Conservation (phyloP, 2,113 vertebrate genomes). For the Dinomys branickii region DNA sequence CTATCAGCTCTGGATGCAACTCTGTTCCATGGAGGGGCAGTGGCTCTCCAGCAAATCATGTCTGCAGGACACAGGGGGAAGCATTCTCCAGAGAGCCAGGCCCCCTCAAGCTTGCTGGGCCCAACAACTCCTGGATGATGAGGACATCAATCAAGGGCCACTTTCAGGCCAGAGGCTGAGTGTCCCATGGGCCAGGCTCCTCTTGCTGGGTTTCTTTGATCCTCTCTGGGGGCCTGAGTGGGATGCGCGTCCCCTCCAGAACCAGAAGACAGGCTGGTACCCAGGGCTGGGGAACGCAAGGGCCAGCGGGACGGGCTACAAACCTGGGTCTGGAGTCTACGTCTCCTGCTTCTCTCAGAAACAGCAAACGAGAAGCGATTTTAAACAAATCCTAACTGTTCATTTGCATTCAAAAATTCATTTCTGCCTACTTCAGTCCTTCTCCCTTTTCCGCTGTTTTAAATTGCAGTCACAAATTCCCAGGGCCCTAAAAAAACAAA, state of each 20-base stretch:
- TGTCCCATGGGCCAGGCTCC: not conserved
- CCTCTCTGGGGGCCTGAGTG: not conserved
- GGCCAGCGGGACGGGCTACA: not conserved
- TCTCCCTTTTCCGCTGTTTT: not conserved
- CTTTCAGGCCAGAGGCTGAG: not conserved
- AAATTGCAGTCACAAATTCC: conserved; percentile 48
- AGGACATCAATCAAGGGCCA: not conserved
- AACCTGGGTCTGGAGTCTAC: accelerated
- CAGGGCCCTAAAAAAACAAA: not conserved
- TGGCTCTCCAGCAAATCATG: not conserved
- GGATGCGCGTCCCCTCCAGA: not conserved
- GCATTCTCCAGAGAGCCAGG: not conserved
- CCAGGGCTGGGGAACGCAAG: not conserved
- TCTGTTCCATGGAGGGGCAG: accelerated
- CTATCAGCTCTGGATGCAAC: not conserved
- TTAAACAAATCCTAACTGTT: not conserved
- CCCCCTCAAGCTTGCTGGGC: not conserved
- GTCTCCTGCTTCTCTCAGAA: not conserved
- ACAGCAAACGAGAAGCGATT: not conserved
- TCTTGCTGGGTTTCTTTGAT: not conserved
- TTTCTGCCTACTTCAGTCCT: not conserved
- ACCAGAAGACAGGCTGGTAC: not conserved
- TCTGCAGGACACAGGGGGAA: not conserved
- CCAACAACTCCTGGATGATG: not conserved
- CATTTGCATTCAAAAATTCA: not conserved